Evolutionary conservation across 2,797 vertebrate genomes (phyloP).

Genomic region (Pteropus rufus): DNA sequence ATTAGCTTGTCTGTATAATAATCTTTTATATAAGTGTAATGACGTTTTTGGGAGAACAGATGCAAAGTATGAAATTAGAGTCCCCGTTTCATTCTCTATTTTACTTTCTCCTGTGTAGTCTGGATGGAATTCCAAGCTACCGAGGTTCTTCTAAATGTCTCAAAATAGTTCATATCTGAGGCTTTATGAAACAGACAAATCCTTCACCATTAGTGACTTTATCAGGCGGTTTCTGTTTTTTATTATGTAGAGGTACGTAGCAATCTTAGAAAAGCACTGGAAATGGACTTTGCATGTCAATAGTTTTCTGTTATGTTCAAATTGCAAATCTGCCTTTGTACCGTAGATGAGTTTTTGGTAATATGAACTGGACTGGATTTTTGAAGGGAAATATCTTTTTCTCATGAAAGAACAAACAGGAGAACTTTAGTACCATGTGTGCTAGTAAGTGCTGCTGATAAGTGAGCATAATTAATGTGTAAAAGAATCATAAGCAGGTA

Average conservation of each 20-base stretch:
- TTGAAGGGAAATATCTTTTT: neutral
- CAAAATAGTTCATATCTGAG: neutral
- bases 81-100: neutral
- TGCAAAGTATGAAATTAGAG: neutral
- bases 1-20: neutral
- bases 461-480: neutral
- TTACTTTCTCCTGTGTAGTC: neutral
- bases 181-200: neutral
- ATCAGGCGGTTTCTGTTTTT: neutral
- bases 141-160: neutral
- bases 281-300: neutral
- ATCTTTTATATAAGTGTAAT: neutral
- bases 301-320: neutral
- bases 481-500: neutral
- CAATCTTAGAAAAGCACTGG: neutral
- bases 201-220: neutral
- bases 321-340: neutral
- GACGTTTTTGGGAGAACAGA: neutral
- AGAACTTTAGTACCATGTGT: neutral
- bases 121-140: neutral
- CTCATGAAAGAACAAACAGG: neutral
- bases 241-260: neutral
- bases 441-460: neutral
- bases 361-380: neutral
- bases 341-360: neutral